Evolutionary conservation across 2,797 vertebrate species (phyloP).

Genomic region (Rallus crepitans): DNA sequence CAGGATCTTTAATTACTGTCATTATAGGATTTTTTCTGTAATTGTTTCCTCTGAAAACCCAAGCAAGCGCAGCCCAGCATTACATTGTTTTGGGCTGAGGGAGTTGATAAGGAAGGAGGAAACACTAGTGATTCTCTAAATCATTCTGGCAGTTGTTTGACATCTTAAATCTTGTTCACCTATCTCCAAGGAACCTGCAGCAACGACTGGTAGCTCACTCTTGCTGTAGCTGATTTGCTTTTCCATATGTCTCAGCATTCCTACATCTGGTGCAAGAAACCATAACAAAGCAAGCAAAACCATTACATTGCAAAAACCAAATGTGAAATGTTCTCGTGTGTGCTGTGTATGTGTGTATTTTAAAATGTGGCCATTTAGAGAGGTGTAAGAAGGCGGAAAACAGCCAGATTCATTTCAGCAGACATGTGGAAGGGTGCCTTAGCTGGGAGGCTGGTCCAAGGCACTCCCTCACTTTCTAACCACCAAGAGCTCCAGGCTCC

Average conservation of each 20-base stretch:
- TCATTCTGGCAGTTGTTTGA: background rate
- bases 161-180: background rate
- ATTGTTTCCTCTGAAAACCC: background rate
- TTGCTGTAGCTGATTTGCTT: conserved; percentile 32
- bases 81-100: background rate
- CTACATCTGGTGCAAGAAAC: conserved; percentile 44
- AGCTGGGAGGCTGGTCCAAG: background rate
- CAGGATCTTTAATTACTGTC: background rate
- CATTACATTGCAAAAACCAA: conserved; percentile 17
- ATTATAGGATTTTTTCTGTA: background rate
- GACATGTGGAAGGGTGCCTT: background rate
- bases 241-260: conserved; percentile 21
- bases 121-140: background rate
- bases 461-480: background rate
- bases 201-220: background rate
- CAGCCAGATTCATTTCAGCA: conserved; percentile 31
- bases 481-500: background rate
- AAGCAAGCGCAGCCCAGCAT: background rate
- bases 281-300: conserved; percentile 44
- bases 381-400: conserved; percentile 25
- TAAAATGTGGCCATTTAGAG: conserved; percentile 35
- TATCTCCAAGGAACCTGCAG: background rate
- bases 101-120: background rate
- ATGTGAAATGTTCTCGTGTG: conserved; percentile 23
- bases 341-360: background rate